Evolutionary conservation across 1,140 invertebrate species (phyloP).

Genomic region (Sipha flava): DNA sequence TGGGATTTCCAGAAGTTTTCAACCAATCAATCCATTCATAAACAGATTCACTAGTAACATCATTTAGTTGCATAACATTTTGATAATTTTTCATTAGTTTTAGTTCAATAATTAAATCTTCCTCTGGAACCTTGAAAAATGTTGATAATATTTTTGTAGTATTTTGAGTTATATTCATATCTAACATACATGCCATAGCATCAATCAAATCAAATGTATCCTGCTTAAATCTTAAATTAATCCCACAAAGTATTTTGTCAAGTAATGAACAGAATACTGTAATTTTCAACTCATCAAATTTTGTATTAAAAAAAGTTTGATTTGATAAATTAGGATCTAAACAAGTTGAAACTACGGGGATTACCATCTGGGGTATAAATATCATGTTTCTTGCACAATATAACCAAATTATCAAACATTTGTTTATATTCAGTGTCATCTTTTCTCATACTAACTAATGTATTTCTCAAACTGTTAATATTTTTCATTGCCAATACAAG

Average conservation of each 20-base stretch:
- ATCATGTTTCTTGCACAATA: not conserved
- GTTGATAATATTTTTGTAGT: too few species aligned
- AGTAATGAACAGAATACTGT: not conserved
- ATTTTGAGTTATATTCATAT: too few species aligned
- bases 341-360: not conserved
- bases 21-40: too few species aligned
- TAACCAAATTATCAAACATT: not conserved
- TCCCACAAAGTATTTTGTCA: too few species aligned
- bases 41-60: too few species aligned
- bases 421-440: conserved; percentile 17
- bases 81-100: too few species aligned
- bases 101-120: too few species aligned
- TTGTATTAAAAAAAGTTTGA: not conserved
- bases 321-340: not conserved
- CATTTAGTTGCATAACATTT: too few species aligned
- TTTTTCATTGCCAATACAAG: conserved; percentile 24
- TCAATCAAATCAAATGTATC: not conserved
- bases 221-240: not conserved
- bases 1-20: too few species aligned
- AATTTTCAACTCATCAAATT: not conserved
- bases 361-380: conserved; percentile 19
- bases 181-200: not conserved
- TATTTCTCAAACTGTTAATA: conserved; percentile 19
- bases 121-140: too few species aligned
- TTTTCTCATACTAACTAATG: conserved; percentile 15